Evolutionary conservation across 2,888 invertebrate species (phyloP).

Genomic region (Epinotia demarniana): DNA sequence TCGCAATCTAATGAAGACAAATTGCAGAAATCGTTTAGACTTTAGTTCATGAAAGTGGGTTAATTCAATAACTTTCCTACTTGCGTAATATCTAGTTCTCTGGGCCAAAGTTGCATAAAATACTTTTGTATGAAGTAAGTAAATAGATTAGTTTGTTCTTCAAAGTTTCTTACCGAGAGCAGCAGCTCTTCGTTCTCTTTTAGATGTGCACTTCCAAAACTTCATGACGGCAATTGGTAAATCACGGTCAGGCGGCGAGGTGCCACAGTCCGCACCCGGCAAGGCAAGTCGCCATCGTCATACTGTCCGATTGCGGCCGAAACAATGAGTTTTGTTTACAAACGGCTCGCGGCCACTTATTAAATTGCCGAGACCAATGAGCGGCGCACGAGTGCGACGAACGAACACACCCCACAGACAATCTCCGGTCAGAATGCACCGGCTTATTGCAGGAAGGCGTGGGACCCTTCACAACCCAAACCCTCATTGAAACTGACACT

Average conservation of each 20-base stretch:
- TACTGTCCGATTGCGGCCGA: constrained; percentile 76
- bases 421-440: constrained; percentile 60
- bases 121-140: not conserved
- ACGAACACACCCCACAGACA: constrained; percentile 69
- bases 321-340: constrained; percentile 84
- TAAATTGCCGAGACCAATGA: constrained; percentile 75
- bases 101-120: not conserved
- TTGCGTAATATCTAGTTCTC: constrained; percentile 30
- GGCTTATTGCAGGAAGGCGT: constrained; percentile 71
- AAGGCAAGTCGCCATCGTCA: constrained; percentile 72
- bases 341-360: constrained; percentile 73
- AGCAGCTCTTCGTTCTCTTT: constrained; percentile 64
- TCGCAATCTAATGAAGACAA: constrained; percentile 57
- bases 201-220: constrained; percentile 78
- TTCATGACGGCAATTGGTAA: constrained; percentile 63
- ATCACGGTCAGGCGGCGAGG: constrained; percentile 58
- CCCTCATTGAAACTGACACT: constrained; percentile 48
- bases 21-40: constrained; percentile 55
- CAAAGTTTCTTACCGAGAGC: constrained; percentile 62
- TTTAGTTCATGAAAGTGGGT: constrained; percentile 52
- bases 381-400: constrained; percentile 70
- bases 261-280: constrained; percentile 69
- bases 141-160: not conserved
- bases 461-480: constrained; percentile 62
- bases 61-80: constrained; percentile 54